Evolutionary conservation across 2,113 vertebrate genomes (phyloP).

Genomic region (Pavo muticus): DNA sequence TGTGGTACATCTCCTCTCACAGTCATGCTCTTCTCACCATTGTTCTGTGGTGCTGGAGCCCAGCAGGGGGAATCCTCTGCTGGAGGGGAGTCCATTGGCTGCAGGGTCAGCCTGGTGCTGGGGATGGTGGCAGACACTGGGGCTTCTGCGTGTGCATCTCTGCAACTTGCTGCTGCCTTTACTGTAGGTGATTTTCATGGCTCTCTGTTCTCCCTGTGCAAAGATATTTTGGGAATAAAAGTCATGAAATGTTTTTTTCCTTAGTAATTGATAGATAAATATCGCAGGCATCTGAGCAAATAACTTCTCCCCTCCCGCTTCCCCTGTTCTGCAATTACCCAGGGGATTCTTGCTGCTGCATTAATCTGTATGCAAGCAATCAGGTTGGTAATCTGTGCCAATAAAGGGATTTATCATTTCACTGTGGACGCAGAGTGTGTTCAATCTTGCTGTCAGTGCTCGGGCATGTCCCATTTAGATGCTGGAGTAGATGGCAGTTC

Average conservation of each 20-base stretch:
- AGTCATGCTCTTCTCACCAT: fast-evolving
- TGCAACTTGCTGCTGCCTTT: not conserved
- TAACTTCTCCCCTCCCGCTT: not conserved
- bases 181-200: not conserved
- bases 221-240: constrained; percentile 1
- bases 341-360: not conserved
- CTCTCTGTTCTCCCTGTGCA: not conserved
- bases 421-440: not conserved
- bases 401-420: constrained; percentile 43
- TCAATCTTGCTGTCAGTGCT: constrained; percentile 45
- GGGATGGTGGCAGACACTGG: not conserved
- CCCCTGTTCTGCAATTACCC: constrained; percentile 6
- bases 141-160: not conserved
- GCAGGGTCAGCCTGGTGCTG: not conserved
- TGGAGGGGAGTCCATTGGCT: not conserved
- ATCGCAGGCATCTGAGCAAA: constrained; percentile 8
- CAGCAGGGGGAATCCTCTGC: not conserved
- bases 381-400: constrained; percentile 11
- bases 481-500: not conserved
- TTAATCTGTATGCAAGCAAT: constrained; percentile 47
- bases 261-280: constrained; percentile 32
- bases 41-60: not conserved
- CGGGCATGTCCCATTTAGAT: constrained; percentile 37
- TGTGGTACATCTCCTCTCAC: not conserved
- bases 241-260: not conserved